Evolutionary conservation across 2,113 vertebrate genomes (phyloP).

Genomic region (Synchiropus splendidus): DNA sequence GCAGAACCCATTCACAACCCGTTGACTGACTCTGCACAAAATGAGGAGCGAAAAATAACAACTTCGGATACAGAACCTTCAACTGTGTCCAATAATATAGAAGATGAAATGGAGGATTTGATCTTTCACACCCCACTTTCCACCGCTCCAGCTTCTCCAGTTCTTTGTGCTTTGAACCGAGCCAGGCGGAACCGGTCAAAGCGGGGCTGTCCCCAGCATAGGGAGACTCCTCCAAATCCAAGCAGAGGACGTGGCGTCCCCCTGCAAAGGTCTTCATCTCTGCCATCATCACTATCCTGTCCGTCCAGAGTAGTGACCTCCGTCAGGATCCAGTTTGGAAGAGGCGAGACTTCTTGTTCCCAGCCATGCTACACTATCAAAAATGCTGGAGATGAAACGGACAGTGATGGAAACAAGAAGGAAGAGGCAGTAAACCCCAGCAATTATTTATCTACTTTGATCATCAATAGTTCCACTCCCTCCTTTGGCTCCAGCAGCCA

Average conservation of each 20-base stretch:
- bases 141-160: slow-evolving; percentile 38
- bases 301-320: slow-evolving; percentile 83
- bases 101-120: too few relatives aligned
- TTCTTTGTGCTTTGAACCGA: slow-evolving; percentile 67
- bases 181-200: slow-evolving; percentile 61
- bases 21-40: background rate
- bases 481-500: slow-evolving; percentile 28
- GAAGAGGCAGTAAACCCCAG: slow-evolving; percentile 31
- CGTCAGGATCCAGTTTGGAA: slow-evolving; percentile 78
- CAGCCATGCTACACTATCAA: slow-evolving; percentile 78
- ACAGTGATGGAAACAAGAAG: slow-evolving; percentile 28
- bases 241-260: slow-evolving; percentile 50
- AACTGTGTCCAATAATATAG: too few relatives aligned
- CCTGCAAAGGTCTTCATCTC: slow-evolving; percentile 81
- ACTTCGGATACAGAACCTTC: too few relatives aligned
- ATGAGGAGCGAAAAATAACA: too few relatives aligned
- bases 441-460: slow-evolving; percentile 63
- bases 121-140: background rate
- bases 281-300: slow-evolving; percentile 74
- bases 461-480: slow-evolving; percentile 55
- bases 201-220: background rate
- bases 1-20: background rate
- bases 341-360: slow-evolving; percentile 70
- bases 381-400: slow-evolving; percentile 47
- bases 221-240: slow-evolving; percentile 14